These are phyloP conservation scores for Natator depressus DNA, from an alignment of 2,113 vertebrate genomes.

Conservation along the genomic window DNA sequence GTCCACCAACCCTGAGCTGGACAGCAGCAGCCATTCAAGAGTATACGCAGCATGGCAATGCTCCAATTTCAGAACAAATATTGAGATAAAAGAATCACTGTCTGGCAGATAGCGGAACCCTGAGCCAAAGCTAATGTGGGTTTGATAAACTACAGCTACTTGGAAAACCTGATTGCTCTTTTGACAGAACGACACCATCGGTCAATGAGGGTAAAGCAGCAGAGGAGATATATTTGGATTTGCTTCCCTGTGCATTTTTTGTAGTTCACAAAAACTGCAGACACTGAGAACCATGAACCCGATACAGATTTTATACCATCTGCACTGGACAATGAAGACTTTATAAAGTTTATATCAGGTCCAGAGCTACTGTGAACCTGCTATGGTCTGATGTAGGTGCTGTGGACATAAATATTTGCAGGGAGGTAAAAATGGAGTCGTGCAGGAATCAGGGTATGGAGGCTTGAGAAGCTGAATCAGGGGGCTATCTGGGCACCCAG, in stretches of 20 bases:
- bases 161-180: not conserved
- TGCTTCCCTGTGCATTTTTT: not conserved
- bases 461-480: not conserved
- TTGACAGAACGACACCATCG: not conserved
- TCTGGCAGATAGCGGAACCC: not conserved
- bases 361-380: fast-evolving
- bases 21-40: not conserved
- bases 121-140: not conserved
- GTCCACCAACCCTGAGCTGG: not conserved
- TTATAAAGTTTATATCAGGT: not conserved
- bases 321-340: not conserved
- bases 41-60: not conserved
- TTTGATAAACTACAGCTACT: not conserved
- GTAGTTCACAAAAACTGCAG: not conserved
- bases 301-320: fast-evolving
- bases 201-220: not conserved
- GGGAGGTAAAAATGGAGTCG: not conserved
- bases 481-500: not conserved
- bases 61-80: not conserved
- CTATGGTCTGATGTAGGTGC: not conserved
- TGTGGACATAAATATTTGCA: fast-evolving
- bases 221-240: not conserved
- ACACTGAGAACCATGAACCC: not conserved
- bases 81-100: not conserved
- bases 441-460: fast-evolving